Percentiles rank a stretch among this genome's conserved stretches.
These are phyloP conservation scores for Parasteatoda lunata DNA, from an alignment of 2,888 invertebrate genomes.

Conservation along the genomic window DNA sequence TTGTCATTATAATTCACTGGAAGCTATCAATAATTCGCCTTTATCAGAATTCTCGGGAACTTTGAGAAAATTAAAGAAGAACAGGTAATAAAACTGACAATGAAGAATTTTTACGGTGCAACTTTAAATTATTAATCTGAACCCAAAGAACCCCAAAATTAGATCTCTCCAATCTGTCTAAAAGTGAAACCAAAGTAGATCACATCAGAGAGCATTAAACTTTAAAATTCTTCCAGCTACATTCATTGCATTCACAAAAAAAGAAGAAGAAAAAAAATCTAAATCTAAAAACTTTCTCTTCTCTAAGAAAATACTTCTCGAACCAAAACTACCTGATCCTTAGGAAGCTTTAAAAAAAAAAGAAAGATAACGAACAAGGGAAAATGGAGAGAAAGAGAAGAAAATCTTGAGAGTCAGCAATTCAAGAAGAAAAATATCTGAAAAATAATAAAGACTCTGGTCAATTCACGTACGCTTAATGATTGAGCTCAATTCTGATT, in stretches of 20 bases:
- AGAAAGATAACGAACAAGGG: slow-evolving; percentile 7
- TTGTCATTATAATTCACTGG: too few species aligned
- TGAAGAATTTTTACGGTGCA: too few species aligned
- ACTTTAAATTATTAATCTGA: neutral
- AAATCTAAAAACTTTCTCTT: neutral
- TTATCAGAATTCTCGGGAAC: too few species aligned
- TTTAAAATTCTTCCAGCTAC: neutral
- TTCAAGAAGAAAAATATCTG: neutral
- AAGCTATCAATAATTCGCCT: too few species aligned
- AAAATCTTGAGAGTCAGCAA: neutral
- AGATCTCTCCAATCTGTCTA: neutral
- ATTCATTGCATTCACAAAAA: neutral
- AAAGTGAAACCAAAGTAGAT: slow-evolving; percentile 9
- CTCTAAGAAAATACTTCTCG: neutral
- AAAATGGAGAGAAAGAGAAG: neutral
- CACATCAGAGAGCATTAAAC: neutral
- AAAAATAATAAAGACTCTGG: slow-evolving; percentile 45
- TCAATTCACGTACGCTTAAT: slow-evolving; percentile 47
- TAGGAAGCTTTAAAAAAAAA: neutral
- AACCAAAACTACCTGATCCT: slow-evolving; percentile 19
- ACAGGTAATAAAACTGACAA: too few species aligned
- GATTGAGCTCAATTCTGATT: slow-evolving; percentile 34
- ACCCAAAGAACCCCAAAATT: neutral
- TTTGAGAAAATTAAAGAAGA: too few species aligned
- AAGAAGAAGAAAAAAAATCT: neutral